Conservation (phyloP, 2,888 invertebrate species). For the Ephialtes manifestator region DNA sequence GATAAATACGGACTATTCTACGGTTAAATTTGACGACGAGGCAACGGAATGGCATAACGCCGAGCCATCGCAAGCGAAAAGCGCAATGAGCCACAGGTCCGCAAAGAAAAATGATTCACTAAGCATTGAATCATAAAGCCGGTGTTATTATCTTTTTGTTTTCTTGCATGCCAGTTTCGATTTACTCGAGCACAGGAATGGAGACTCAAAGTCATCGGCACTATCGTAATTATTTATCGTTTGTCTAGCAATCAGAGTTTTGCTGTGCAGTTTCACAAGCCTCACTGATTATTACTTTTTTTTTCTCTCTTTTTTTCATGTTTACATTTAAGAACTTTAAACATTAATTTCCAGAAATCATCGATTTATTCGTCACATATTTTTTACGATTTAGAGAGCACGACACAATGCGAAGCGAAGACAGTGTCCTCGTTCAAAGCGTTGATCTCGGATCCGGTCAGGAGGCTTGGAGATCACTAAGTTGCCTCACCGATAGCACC, state of each 20-base stretch:
- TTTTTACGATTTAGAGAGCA: conserved; percentile 75
- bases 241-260: conserved; percentile 37
- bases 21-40: conserved; percentile 90
- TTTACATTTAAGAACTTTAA: neutral
- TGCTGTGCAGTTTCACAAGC: neutral
- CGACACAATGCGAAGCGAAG: conserved; percentile 84
- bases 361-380: neutral
- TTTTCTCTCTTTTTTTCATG: neutral
- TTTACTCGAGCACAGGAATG: conserved; percentile 71
- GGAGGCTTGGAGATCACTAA: conserved; percentile 93
- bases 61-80: conserved; percentile 83
- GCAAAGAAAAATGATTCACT: conserved; percentile 44
- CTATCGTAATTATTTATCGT: conserved; percentile 75
- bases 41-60: conserved; percentile 85
- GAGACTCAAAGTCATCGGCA: conserved; percentile 69
- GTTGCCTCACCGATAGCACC: conserved; percentile 95
- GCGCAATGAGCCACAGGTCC: conserved; percentile 83
- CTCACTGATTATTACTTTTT: neutral
- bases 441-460: conserved; percentile 87
- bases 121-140: conserved; percentile 54
- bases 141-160: conserved; percentile 64
- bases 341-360: neutral
- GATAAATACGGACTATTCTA: conserved; percentile 91
- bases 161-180: conserved; percentile 76
- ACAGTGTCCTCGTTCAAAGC: conserved; percentile 86